These are phyloP conservation scores for Helicoverpa zea DNA, from an alignment of 1,140 invertebrate species.

Conservation along the genomic window DNA sequence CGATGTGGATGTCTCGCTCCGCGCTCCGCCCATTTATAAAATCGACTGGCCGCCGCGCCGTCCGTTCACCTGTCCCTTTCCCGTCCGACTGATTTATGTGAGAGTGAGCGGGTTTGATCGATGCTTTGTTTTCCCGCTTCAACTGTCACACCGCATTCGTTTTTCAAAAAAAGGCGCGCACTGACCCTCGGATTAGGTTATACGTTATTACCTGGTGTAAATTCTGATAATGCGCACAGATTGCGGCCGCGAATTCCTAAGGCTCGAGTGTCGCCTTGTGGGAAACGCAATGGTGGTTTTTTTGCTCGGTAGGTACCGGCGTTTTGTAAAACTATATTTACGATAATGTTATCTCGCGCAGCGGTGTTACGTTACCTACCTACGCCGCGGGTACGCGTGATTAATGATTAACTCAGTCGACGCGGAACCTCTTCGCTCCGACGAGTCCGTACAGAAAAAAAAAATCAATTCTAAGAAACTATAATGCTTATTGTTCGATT, in stretches of 20 bases:
- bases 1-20: slow-evolving; percentile 78
- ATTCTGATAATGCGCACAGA: slow-evolving; percentile 79
- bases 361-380: slow-evolving; percentile 77
- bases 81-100: slow-evolving; percentile 84
- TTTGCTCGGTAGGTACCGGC: slow-evolving; percentile 64
- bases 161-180: slow-evolving; percentile 64
- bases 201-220: slow-evolving; percentile 72
- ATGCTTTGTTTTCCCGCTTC: slow-evolving; percentile 71
- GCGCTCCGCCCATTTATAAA: slow-evolving; percentile 85
- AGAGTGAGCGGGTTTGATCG: slow-evolving; percentile 83
- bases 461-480: slow-evolving; percentile 68
- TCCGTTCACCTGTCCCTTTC: slow-evolving; percentile 83
- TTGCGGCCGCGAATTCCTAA: slow-evolving; percentile 67
- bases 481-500: slow-evolving; percentile 51
- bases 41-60: slow-evolving; percentile 75
- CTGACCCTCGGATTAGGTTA: slow-evolving; percentile 61
- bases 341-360: slow-evolving; percentile 76
- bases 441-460: slow-evolving; percentile 49
- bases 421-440: slow-evolving; percentile 50
- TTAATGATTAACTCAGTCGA: slow-evolving; percentile 69
- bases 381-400: slow-evolving; percentile 60
- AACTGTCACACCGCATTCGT: slow-evolving; percentile 59
- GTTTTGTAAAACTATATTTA: slow-evolving; percentile 80
- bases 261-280: slow-evolving; percentile 70
- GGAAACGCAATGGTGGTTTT: slow-evolving; percentile 58